Evolutionary conservation across 53 echinoderm and acorn worm species (phyloP).

Genomic region (Luidia sarsii): DNA sequence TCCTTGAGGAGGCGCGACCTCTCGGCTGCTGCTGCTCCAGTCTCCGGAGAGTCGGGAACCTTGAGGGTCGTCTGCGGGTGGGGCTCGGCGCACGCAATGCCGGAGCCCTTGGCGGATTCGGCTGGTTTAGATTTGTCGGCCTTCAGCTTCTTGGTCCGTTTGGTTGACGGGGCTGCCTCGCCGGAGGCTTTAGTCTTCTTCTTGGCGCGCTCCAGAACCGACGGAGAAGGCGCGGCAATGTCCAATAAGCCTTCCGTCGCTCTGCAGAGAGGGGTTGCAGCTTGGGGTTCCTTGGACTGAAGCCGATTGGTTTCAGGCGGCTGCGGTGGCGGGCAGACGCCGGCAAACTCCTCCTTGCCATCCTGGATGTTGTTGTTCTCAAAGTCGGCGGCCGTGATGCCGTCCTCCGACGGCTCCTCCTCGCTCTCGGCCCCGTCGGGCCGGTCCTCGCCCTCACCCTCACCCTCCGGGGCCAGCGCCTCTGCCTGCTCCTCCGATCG

Average conservation of each 20-base stretch:
- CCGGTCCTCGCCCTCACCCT: neutral
- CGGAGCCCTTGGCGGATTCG: neutral
- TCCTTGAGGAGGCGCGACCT: neutral
- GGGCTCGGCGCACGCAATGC: neutral
- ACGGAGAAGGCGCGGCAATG: neutral
- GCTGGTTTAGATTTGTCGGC: neutral
- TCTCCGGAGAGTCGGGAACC: too few species aligned
- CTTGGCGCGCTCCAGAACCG: neutral
- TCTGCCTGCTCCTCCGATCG: conserved; percentile 20
- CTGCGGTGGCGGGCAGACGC: neutral
- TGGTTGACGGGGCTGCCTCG: neutral
- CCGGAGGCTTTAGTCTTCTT: conserved; percentile 17
- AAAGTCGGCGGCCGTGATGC: conserved; percentile 24
- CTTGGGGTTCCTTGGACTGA: neutral
- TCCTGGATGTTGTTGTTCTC: conserved; percentile 43
- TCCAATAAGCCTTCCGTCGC: neutral
- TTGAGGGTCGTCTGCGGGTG: neutral
- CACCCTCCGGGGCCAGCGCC: neutral
- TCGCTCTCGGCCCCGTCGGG: neutral
- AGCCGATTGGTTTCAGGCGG: too few species aligned
- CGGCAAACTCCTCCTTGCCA: conserved; percentile 8
- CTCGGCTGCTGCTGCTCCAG: too few species aligned
- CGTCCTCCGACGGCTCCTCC: neutral
- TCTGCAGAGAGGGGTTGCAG: neutral
- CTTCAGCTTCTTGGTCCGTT: conserved; percentile 32